Conservation (phyloP, 2,888 invertebrate genomes). For the Cosmia pyralina region DNA sequence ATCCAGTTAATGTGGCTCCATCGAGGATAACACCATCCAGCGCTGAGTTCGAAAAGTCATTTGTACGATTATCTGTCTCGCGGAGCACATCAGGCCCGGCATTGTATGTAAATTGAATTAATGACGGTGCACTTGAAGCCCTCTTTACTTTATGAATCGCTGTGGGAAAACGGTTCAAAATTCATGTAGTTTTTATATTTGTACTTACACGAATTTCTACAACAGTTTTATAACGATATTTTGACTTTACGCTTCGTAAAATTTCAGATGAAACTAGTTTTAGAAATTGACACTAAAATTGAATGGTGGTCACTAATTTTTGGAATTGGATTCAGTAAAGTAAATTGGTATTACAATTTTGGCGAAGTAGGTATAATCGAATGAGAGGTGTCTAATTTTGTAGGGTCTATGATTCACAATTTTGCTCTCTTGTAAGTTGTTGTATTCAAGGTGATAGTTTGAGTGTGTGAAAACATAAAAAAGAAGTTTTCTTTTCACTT, state of each 20-base stretch:
- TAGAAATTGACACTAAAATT: constrained; percentile 37
- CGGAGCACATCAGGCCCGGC: constrained; percentile 80
- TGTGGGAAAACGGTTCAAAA: constrained; percentile 56
- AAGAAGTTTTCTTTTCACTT: no score
- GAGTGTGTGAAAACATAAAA: no score
- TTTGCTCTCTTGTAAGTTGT: no score
- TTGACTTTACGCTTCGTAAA: constrained; percentile 34
- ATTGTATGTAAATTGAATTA: constrained; percentile 87
- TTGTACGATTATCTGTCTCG: constrained; percentile 87
- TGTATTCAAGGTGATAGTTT: no score
- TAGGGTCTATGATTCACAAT: background rate
- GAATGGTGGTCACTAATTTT: constrained; percentile 31
- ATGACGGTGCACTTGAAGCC: constrained; percentile 79
- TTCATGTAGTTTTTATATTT: constrained; percentile 57
- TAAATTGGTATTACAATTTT: constrained; percentile 25
- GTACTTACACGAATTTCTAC: constrained; percentile 21
- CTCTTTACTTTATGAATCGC: constrained; percentile 71
- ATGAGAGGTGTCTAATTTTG: constrained; percentile 1
- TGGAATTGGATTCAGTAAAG: constrained; percentile 29
- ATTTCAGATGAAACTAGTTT: constrained; percentile 21
- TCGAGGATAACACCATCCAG: constrained; percentile 75
- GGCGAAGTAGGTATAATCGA: background rate
- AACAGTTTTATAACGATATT: constrained; percentile 19
- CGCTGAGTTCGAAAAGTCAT: constrained; percentile 85
- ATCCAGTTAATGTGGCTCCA: constrained; percentile 53